Evolutionary conservation across 2,888 invertebrate genomes (phyloP), one percentile per base, ranked within the genome.

Genomic region (Odontothrips loti): DNA sequence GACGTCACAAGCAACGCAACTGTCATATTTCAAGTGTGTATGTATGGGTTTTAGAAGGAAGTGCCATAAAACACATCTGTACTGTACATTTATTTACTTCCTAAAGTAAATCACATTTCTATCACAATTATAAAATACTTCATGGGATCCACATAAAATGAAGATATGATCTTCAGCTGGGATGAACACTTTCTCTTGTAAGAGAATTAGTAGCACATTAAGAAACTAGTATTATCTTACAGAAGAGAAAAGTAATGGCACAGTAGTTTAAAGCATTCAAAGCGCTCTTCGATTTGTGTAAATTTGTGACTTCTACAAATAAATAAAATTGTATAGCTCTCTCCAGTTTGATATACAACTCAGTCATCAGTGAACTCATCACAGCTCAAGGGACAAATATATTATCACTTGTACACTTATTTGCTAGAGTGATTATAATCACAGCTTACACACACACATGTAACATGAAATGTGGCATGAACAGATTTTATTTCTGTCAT

Each of bases 341-440:
- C 23, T 43, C 34, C 34, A 6, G 34, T 43, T 20, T 58, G n/a
- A 17, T 20, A n/a, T 58, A 58, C 27, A 27, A 27, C 27, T 75
- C 68, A 75, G 68, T 75, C 27, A 75, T 27, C 68, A 75, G 27
- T 75, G 68, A 75, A 27, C 68, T 27, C 68, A 75, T 75, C 68
- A 75, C 68, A 75, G 68, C 27, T 75, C 68, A 75, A 12, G 27
- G 12, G 12, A 75, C 68, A 75, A n/a, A 75, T 1, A 12, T 27
- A 75, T 75, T 27, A 75, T 75, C 23, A 75, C 23, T 75, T 0
- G 27, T 23, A 27, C 23, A 27, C 23, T 75, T 75, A 75, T 75
- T 75, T 0, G 12, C 68, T 27, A 75, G 10, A 75, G 68, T 27
- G 68, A 75, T n/a, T 75, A 27, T 9, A 75, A 75, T 75, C 68